A percentile compares a stretch with the other conserved stretches of the same genome.
Evolutionary conservation across 2,888 invertebrate genomes (phyloP).

Genomic region (Alsophila aescularia): DNA sequence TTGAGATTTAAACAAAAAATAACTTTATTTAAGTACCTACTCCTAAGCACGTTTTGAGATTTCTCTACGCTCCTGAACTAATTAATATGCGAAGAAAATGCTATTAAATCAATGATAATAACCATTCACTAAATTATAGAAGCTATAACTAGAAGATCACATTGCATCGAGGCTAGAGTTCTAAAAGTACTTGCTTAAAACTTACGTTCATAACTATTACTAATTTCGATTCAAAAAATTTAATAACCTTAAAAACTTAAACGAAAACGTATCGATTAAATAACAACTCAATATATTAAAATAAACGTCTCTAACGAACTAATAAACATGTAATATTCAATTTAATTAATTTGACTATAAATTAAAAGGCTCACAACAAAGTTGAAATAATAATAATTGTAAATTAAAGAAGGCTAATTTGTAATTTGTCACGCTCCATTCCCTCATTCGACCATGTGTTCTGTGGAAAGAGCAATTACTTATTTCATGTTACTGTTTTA

Average conservation of each 20-base stretch:
- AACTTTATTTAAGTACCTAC: no score
- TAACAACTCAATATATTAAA: background rate
- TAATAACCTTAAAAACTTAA: constrained; percentile 5
- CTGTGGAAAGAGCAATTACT: constrained; percentile 48
- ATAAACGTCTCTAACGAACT: constrained; percentile 7
- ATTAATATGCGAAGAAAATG: background rate
- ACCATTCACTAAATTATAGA: constrained; percentile 23
- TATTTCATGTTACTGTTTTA: constrained; percentile 1
- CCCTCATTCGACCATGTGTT: constrained; percentile 79
- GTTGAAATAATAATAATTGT: constrained; percentile 21
- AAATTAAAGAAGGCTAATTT: constrained; percentile 28
- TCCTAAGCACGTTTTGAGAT: background rate
- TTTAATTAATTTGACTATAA: constrained; percentile 9
- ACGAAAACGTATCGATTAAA: constrained; percentile 3
- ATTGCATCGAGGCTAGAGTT: constrained; percentile 71
- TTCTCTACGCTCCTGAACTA: constrained; percentile 1
- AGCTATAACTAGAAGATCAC: constrained; percentile 74
- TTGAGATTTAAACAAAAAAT: no score
- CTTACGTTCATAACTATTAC: constrained; percentile 20
- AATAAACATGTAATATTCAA: constrained; percentile 10
- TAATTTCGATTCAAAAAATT: constrained; percentile 27
- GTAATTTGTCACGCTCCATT: constrained; percentile 26
- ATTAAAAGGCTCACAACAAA: constrained; percentile 17
- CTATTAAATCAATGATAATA: constrained; percentile 41
- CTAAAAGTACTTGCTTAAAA: constrained; percentile 45